phyloP scores from a whole-genome alignment of 2,888 invertebrate genomes.

The Nemoura dubitans region DNA sequence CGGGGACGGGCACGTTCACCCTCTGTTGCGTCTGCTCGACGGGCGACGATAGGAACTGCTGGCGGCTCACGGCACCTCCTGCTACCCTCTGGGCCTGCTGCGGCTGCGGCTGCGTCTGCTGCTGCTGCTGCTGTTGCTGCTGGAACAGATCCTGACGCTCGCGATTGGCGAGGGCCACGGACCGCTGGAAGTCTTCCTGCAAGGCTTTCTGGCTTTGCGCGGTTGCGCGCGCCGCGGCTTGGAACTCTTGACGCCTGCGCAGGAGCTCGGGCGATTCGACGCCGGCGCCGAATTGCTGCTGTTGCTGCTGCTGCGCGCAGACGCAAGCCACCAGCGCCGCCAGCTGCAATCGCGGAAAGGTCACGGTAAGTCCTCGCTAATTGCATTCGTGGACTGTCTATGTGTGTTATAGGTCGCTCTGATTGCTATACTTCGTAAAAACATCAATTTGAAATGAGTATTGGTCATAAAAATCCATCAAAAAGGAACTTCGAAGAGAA shows the following conservation, averaged over 20 bases:
- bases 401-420: too few species aligned
- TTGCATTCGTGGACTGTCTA: too few species aligned
- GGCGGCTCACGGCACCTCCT: not conserved
- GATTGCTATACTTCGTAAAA: too few species aligned
- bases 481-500: too few species aligned
- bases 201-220: not conserved
- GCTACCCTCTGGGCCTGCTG: not conserved
- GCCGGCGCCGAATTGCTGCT: not conserved
- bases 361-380: too few species aligned
- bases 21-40: not conserved
- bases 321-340: conserved; percentile 15
- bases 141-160: not conserved
- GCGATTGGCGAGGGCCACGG: conserved; percentile 7
- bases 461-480: too few species aligned
- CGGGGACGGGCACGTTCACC: not conserved
- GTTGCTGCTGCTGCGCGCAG: conserved; percentile 14
- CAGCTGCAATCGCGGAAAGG: not conserved
- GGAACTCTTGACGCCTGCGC: conserved; percentile 20
- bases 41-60: not conserved
- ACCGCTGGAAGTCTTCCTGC: conserved; percentile 26
- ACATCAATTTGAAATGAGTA: too few species aligned
- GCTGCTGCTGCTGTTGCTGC: conserved; percentile 15
- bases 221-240: not conserved
- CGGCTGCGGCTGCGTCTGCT: not conserved
- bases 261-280: not conserved